These are phyloP conservation scores for Lampropteryx suffumata DNA, from an alignment of 2,888 invertebrate genomes.

Conservation along the genomic window DNA sequence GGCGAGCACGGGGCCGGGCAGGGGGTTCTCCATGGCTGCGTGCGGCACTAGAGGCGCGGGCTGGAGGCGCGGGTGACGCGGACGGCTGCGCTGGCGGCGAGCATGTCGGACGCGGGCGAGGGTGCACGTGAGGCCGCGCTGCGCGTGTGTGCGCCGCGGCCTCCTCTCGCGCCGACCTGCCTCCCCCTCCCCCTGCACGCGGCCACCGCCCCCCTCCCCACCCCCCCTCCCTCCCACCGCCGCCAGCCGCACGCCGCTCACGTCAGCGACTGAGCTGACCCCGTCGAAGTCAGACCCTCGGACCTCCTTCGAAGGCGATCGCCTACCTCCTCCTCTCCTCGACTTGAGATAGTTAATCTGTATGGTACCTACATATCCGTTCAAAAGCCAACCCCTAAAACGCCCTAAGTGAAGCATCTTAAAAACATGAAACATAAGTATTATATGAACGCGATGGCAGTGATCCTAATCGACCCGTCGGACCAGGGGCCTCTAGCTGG, in stretches of 20 bases:
- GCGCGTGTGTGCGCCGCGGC: slow-evolving; percentile 35
- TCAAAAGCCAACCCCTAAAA: too few relatives aligned
- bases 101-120: slow-evolving; percentile 16
- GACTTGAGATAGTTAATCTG: too few relatives aligned
- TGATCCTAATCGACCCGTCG: too few relatives aligned
- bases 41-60: slow-evolving; percentile 27
- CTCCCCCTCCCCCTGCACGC: slow-evolving; percentile 25
- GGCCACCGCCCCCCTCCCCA: too few relatives aligned
- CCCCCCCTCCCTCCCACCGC: slow-evolving; percentile 16
- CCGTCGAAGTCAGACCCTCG: not conserved
- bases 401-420: too few relatives aligned
- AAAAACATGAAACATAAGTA: too few relatives aligned
- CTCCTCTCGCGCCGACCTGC: slow-evolving; percentile 27
- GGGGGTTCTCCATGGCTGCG: slow-evolving; percentile 46
- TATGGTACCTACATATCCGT: too few relatives aligned
- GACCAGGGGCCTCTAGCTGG: too few relatives aligned
- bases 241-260: slow-evolving; percentile 20
- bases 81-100: slow-evolving; percentile 11
- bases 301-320: slow-evolving; percentile 1
- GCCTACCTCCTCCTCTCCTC: not conserved
- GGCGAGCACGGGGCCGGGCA: slow-evolving; percentile 49
- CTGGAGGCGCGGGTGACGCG: slow-evolving; percentile 25
- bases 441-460: too few relatives aligned
- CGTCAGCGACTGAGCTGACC: slow-evolving; percentile 31
- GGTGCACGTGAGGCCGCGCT: slow-evolving; percentile 29